These are phyloP conservation scores for Drosophila tristis DNA, from an alignment of 1,140 invertebrate species.

Conservation along the genomic window DNA sequence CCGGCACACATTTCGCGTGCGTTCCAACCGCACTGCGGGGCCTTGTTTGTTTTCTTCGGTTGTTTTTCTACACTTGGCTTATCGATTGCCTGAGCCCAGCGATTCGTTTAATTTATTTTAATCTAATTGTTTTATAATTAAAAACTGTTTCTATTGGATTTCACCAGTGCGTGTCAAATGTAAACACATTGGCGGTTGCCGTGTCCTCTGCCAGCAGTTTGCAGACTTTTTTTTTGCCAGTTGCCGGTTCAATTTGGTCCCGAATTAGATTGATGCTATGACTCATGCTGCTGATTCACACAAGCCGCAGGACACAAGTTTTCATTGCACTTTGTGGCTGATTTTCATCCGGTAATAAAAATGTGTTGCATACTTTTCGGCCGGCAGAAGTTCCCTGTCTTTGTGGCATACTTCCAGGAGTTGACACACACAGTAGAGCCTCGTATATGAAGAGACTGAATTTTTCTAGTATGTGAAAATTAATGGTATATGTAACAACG, in stretches of 20 bases:
- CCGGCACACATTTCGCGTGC: conserved; percentile 66
- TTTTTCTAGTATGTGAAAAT: not conserved
- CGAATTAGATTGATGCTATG: conserved; percentile 37
- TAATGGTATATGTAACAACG: not conserved
- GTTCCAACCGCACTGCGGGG: conserved; percentile 38
- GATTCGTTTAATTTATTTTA: conserved; percentile 79
- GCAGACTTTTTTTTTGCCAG: conserved; percentile 18
- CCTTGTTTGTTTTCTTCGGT: conserved; percentile 34
- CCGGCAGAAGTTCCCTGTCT: not conserved
- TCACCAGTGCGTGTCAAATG: conserved; percentile 54
- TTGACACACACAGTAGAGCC: not conserved
- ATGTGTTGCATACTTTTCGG: conserved; percentile 58
- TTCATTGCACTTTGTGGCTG: not conserved
- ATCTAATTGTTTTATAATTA: conserved; percentile 82
- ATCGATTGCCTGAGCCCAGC: conserved; percentile 79
- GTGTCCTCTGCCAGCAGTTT: conserved; percentile 16
- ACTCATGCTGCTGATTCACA: not conserved
- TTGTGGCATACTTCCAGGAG: conserved; percentile 36
- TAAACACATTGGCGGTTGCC: conserved; percentile 15
- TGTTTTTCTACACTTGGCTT: conserved; percentile 44
- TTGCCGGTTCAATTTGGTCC: conserved; percentile 18
- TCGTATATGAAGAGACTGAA: not conserved
- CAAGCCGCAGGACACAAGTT: conserved; percentile 16
- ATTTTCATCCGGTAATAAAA: not conserved
- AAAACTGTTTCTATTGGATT: conserved; percentile 64